Evolutionary conservation across 2,113 vertebrate species (phyloP), one percentile per base, ranked within the genome.

Genomic region (Labeo catla): DNA sequence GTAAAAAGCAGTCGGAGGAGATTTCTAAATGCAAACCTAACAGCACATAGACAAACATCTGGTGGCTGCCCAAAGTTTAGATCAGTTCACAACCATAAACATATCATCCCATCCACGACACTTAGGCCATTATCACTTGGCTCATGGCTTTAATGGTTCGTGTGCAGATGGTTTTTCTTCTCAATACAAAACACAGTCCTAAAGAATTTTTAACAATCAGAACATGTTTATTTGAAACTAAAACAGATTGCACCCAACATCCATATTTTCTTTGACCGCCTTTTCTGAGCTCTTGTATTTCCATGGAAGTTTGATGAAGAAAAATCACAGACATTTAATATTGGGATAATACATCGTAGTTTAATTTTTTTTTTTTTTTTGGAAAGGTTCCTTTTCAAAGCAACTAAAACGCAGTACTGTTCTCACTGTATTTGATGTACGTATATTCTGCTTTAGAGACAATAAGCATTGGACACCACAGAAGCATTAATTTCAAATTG

Each of bases 201-300:
- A 98, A 97, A 98, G 96, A 96, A 96, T 94, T 97, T 96, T 95
- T 96, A 97, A 97, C 96, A 98, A 98, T 97, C 96, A 98, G 96
- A 97, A 90, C 91, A 97, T 96, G 96, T 99, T 99, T 99, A 99
- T 99, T 99, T 97, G 95, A 96, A 97, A 96, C 97, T 98, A 98
- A 97, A 98, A 97, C 96, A 98, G 95, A 96, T 96, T 96, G 96
- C 95, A 97, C 95, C 96, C 95, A 95, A 98, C 97, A 97, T 96
- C 96, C 92, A 95, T 94, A 96, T 83, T 91, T 94, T 93, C 90
- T 94, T 93, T 92, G 91, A 89, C 91, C 81, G 83, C 90, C 90
- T 91, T 84, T 89, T 88, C 54, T 49, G 84, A 81, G 90, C 92
- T 91, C 89, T 90, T 95, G 95, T 95, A 93, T 93, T 95, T 95